Percentiles rank a stretch among this genome's conserved stretches.
These are phyloP conservation scores for Datnioides undecimradiatus DNA, from an alignment of 2,113 vertebrate species.

Conservation along the genomic window DNA sequence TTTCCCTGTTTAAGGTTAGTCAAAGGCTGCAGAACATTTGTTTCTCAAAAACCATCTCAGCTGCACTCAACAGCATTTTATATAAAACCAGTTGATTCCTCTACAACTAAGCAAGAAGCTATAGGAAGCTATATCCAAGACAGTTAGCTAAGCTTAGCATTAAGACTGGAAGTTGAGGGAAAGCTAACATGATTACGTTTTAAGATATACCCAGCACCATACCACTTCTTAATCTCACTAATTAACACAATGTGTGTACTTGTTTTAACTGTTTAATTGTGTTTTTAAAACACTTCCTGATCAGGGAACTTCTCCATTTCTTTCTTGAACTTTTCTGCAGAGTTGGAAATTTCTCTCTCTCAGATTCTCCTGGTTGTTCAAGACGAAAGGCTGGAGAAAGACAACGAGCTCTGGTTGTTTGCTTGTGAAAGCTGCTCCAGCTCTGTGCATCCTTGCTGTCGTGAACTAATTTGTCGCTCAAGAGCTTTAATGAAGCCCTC, in stretches of 20 bases:
- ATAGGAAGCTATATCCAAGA: too few species aligned
- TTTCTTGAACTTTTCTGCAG: background rate
- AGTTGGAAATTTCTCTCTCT: background rate
- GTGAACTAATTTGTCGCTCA: constrained; percentile 10
- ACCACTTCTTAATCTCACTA: too few species aligned
- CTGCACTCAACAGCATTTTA: too few species aligned
- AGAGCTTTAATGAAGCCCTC: constrained; percentile 14
- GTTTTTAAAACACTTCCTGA: background rate
- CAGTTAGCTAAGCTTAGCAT: too few species aligned
- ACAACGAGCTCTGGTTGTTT: background rate
- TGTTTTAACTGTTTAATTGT: too few species aligned
- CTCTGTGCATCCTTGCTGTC: constrained; percentile 2
- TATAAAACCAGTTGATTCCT: too few species aligned
- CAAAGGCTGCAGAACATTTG: background rate
- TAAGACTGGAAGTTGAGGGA: too few species aligned
- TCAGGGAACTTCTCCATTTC: background rate
- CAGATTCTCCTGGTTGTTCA: background rate
- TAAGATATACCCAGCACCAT: too few species aligned
- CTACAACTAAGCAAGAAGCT: too few species aligned
- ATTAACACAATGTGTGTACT: too few species aligned
- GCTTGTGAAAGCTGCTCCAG: constrained; percentile 5
- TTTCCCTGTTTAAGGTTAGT: background rate
- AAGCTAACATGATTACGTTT: too few species aligned
- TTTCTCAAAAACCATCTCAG: too few species aligned
- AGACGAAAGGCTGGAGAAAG: background rate